Evolutionary conservation across 64 coral and sea anemone genomes (phyloP).

Genomic region (Porites australiensis): DNA sequence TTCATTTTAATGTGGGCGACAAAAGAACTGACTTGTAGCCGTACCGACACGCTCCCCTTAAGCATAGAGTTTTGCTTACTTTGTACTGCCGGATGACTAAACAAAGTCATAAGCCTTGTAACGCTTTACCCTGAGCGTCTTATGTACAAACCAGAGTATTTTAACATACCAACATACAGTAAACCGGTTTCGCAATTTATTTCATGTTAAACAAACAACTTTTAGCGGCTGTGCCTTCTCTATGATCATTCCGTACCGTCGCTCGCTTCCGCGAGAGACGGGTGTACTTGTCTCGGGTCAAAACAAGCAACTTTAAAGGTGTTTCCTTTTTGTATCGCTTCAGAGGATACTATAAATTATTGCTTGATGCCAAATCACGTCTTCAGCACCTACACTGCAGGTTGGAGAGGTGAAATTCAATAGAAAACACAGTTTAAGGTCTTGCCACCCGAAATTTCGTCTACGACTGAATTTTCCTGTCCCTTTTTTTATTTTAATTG

Average conservation of each 20-base stretch:
- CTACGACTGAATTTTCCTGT: background rate
- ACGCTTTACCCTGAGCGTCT: background rate
- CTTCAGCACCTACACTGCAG: constrained; percentile 12
- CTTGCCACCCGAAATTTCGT: background rate
- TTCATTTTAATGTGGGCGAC: constrained; percentile 52
- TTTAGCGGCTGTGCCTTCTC: background rate
- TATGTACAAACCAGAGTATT: background rate
- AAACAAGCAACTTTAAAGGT: background rate
- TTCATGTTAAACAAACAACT: constrained; percentile 40
- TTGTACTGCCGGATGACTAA: background rate
- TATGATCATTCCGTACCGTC: background rate
- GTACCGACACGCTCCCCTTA: background rate
- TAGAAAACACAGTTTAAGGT: background rate
- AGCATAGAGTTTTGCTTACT: background rate
- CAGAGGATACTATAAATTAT: constrained; percentile 40
- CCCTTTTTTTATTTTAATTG: background rate
- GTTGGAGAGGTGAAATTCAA: constrained; percentile 13
- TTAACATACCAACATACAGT: constrained; percentile 14
- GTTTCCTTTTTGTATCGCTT: constrained; percentile 14
- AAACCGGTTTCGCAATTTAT: constrained; percentile 12
- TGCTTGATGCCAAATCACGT: background rate
- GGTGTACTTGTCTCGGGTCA: constrained; percentile 18
- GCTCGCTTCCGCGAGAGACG: background rate
- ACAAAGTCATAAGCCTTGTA: background rate
- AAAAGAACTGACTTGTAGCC: constrained; percentile 37